Percentiles rank a stretch among this genome's conserved stretches.
Conservation (phyloP, 2,113 vertebrate species). For the Xiphias gladius region DNA sequence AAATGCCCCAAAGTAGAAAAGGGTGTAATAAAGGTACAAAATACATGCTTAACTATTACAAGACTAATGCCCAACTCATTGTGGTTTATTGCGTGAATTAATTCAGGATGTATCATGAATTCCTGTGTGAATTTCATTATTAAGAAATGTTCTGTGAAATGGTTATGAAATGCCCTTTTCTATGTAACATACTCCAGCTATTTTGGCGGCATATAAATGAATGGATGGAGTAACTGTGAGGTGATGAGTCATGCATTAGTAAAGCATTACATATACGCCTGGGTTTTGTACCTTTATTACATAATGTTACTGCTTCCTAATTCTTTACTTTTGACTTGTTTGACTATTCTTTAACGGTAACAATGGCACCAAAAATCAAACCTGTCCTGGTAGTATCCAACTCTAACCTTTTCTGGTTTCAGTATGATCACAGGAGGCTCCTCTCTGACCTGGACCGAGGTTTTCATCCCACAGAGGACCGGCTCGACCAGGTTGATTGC, state of each 20-base stretch:
- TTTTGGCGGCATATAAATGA: background rate
- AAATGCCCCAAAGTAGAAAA: background rate
- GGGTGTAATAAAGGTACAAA: too few species aligned
- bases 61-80: too few species aligned
- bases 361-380: background rate
- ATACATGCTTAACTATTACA: too few species aligned
- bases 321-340: background rate
- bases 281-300: background rate
- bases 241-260: too few species aligned
- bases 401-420: constrained; percentile 23
- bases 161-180: background rate
- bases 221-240: background rate
- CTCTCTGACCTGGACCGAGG: constrained; percentile 88
- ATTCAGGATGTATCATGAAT: too few species aligned
- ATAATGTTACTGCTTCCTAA: too few species aligned
- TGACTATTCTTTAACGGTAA: background rate
- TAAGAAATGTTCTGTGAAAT: background rate
- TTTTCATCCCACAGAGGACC: constrained; percentile 79
- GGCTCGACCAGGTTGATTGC: constrained; percentile 89
- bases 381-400: background rate
- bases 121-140: background rate
- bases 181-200: background rate
- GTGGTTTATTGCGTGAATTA: background rate
- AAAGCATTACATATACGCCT: background rate
- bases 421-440: constrained; percentile 86